A percentile compares a stretch with the other conserved stretches of the same genome.
These are phyloP conservation scores for Dendrolimus houi DNA, from an alignment of 2,888 invertebrate genomes.

Conservation along the genomic window DNA sequence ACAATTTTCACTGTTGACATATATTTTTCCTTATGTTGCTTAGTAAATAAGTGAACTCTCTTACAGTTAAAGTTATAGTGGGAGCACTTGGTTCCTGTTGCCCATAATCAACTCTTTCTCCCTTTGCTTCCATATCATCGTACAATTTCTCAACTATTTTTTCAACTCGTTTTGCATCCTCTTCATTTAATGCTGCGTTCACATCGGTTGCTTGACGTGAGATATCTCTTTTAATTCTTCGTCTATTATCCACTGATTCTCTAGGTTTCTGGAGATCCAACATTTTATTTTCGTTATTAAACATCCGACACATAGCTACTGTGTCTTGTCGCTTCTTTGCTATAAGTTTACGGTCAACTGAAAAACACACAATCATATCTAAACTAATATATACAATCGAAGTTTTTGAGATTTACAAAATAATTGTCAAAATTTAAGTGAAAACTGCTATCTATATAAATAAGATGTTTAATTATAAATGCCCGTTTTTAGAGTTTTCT, in stretches of 20 bases:
- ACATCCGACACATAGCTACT: constrained; percentile 53
- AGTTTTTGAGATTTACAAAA: too few relatives aligned
- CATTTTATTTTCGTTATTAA: constrained; percentile 35
- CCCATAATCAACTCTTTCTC: constrained; percentile 33
- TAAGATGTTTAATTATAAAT: too few relatives aligned
- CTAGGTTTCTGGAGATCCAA: neutral
- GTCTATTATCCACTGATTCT: constrained; percentile 12
- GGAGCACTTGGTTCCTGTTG: constrained; percentile 16
- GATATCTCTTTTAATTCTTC: constrained; percentile 23
- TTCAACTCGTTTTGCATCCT: constrained; percentile 39
- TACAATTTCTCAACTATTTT: constrained; percentile 52
- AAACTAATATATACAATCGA: too few relatives aligned
- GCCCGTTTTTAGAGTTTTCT: too few relatives aligned
- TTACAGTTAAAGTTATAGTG: constrained; percentile 3
- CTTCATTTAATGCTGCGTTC: constrained; percentile 24
- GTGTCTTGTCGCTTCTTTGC: constrained; percentile 55
- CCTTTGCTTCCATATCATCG: constrained; percentile 41
- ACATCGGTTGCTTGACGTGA: constrained; percentile 9
- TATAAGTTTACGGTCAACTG: constrained; percentile 49
- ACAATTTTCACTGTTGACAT: too few relatives aligned
- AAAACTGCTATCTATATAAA: too few relatives aligned
- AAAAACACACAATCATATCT: constrained; percentile 3
- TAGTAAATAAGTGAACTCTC: neutral
- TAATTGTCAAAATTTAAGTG: too few relatives aligned
- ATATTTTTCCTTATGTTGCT: too few relatives aligned